A percentile compares a stretch with the other conserved stretches of the same genome.
These are phyloP conservation scores for Buceros bicornis DNA, from an alignment of 2,797 vertebrate genomes.

Conservation along the genomic window DNA sequence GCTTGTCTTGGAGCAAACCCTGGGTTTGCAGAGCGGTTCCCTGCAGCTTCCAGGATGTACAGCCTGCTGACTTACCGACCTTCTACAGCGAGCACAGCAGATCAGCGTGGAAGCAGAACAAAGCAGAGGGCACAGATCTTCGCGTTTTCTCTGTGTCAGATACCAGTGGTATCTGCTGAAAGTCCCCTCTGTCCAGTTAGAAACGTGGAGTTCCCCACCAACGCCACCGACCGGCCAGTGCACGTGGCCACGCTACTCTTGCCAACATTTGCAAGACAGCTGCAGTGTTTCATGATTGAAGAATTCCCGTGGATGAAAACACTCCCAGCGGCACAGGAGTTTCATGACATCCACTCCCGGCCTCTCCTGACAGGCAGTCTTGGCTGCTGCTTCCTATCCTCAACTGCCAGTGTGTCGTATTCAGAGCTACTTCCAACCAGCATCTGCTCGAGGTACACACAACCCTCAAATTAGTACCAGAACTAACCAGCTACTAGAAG, in stretches of 20 bases:
- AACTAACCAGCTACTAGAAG: background rate
- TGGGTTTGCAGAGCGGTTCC: slow-evolving; percentile 13
- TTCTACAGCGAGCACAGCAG: background rate
- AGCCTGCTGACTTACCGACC: background rate
- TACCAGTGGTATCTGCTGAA: background rate
- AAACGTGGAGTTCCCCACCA: background rate
- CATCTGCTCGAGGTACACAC: background rate
- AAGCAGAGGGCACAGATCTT: slow-evolving; percentile 2
- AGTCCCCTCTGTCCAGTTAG: background rate
- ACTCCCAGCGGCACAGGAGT: background rate
- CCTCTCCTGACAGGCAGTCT: slow-evolving; percentile 46
- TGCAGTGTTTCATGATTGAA: background rate
- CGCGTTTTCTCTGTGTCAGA: background rate
- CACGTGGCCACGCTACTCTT: background rate
- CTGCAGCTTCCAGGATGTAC: background rate
- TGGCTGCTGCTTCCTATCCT: slow-evolving; percentile 25
- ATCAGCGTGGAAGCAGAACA: background rate
- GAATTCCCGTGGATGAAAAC: slow-evolving; percentile 3
- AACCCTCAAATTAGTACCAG: slow-evolving; percentile 14
- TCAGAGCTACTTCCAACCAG: slow-evolving; percentile 12
- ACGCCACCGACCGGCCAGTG: background rate
- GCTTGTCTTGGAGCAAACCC: slow-evolving; percentile 28
- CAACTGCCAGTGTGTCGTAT: background rate
- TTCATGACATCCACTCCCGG: slow-evolving; percentile 44
- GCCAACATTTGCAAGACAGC: slow-evolving; percentile 13